Percentiles rank a stretch among this genome's conserved stretches.
Conservation (phyloP, 2,113 vertebrate species). For the Tichodroma muraria region DNA sequence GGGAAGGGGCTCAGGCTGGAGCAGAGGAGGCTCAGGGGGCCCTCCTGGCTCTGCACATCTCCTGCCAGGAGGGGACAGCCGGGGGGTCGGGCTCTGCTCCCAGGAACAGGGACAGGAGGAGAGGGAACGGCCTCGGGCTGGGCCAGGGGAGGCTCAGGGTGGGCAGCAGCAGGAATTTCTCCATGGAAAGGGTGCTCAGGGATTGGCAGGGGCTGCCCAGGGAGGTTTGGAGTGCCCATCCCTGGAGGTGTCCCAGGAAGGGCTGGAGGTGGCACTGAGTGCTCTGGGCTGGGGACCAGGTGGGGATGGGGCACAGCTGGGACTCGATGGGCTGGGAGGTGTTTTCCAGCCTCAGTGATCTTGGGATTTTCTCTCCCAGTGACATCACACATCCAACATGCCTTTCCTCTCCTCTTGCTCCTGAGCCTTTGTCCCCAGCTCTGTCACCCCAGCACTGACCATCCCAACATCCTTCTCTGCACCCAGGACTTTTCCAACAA, state of each 20-base stretch:
- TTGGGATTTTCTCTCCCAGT: neutral
- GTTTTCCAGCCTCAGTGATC: neutral
- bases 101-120: neutral
- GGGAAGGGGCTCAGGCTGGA: neutral
- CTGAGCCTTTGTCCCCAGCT: neutral
- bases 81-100: neutral
- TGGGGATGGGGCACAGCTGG: rapidly evolving
- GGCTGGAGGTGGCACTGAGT: neutral
- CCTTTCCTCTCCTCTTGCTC: neutral
- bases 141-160: neutral
- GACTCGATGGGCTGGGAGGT: rapidly evolving
- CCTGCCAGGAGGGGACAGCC: neutral
- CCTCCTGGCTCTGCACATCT: neutral
- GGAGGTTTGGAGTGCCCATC: neutral
- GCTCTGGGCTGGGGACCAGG: neutral
- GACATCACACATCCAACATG: neutral
- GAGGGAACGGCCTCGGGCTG: neutral
- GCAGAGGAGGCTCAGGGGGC: neutral
- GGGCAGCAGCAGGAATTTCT: neutral
- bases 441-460: neutral
- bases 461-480: neutral
- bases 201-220: neutral
- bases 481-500: neutral
- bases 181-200: neutral
- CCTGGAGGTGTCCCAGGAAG: neutral